Evolutionary conservation across 2,797 vertebrate species (phyloP).

Genomic region (Xyrichtys novacula): DNA sequence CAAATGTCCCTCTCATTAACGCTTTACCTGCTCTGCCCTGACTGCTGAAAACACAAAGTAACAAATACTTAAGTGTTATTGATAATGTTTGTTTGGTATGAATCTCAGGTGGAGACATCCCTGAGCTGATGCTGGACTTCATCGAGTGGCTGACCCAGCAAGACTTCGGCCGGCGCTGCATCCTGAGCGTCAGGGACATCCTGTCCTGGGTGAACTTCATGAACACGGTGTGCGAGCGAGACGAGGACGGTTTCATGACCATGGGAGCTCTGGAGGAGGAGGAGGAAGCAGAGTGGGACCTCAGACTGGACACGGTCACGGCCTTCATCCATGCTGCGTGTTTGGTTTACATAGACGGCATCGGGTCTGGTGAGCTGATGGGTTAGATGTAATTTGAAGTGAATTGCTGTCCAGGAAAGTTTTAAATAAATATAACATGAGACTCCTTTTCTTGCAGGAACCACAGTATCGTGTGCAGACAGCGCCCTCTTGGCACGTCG

Average conservation of each 20-base stretch:
- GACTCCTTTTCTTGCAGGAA: constrained; percentile 80
- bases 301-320: constrained; percentile 83
- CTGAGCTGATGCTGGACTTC: constrained; percentile 95
- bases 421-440: background rate
- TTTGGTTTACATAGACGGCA: constrained; percentile 93
- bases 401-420: background rate
- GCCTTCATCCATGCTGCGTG: constrained; percentile 95
- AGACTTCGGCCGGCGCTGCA: constrained; percentile 93
- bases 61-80: background rate
- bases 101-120: constrained; percentile 87
- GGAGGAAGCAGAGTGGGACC: constrained; percentile 71
- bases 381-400: background rate
- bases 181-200: constrained; percentile 93
- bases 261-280: constrained; percentile 75
- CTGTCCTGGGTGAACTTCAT: constrained; percentile 96
- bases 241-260: constrained; percentile 76
- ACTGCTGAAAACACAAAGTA: rapidly evolving
- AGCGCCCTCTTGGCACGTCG: constrained; percentile 83
- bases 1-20: no score
- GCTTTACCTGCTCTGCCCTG: background rate
- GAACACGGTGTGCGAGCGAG: constrained; percentile 86
- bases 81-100: background rate
- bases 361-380: constrained; percentile 90
- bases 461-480: constrained; percentile 88
- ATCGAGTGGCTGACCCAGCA: constrained; percentile 93